Base-by-base conservation (phyloP, 2,888 invertebrate species). In the Micropterix aruncella region DNA sequence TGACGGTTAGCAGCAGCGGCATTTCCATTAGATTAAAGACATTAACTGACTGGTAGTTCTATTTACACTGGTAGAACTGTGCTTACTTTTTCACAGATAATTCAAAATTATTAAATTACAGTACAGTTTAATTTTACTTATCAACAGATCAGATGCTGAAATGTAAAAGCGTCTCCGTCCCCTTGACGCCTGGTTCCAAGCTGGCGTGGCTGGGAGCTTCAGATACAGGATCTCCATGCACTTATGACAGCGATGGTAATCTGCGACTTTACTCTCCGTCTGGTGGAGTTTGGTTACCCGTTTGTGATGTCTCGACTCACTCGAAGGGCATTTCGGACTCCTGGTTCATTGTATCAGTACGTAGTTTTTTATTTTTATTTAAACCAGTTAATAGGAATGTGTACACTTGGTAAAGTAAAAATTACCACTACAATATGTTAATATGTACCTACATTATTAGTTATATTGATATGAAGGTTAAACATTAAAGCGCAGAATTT, bases 171-270 rank as follows among this genome's bases (percentile, higher is more conserved):
- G 63, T 85, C 37, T 59, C 64, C 39, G 53, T 87, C 36, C 82
- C 89, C 0, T 57, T 91, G 14, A 74, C 79, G 0, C 80, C 83
- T 1, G 74, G 75, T 41, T 68, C 79, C 1, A 76, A 74, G 50
- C 61, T 91, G 19, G 61, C 70, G 27, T 92, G 91, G 91, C 52
- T 85, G 52, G 95, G 84, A 14, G 80, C 84, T 51, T 79, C 85
- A 0, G 91, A 90, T 58, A 76, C 77, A 47, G 90, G 91, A 0
- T 83, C 90, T 1, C 86, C 91, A 0, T 76, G 79, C 18, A 69
- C 80, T 15, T 73, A 77, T 57, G 95, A 96, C 64, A 80, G 80
- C 3, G 70, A 75, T 36, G 94, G 94, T 0, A 60, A 81, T 42
- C 58, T 95, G 19, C 74, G 83, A 44, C 62, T 93, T 53, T 79